Conservation (phyloP, 2,888 invertebrate species). For the Ophion ventricosus region DNA sequence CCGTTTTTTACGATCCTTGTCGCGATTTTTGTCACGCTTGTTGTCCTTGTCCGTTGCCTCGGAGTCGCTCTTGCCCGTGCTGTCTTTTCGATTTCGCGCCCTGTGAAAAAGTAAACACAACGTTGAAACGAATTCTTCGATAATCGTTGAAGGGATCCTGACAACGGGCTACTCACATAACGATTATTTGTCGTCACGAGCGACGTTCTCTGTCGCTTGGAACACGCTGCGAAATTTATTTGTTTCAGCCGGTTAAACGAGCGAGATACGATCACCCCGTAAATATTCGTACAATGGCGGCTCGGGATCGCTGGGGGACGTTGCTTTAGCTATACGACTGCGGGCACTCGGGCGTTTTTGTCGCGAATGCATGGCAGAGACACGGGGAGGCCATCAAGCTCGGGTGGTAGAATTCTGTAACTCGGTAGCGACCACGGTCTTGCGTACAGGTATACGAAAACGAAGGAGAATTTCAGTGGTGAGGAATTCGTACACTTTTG, state of each 20-base stretch:
- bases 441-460: too few relatives aligned
- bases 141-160: background rate
- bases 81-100: slow-evolving; percentile 90
- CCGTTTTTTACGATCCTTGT: slow-evolving; percentile 87
- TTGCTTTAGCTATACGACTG: background rate
- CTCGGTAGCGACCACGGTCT: too few relatives aligned
- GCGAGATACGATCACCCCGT: slow-evolving; percentile 13
- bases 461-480: too few relatives aligned
- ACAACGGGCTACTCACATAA: background rate
- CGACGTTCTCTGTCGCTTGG: background rate
- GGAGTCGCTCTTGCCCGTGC: slow-evolving; percentile 84
- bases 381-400: too few relatives aligned
- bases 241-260: background rate
- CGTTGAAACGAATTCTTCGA: background rate
- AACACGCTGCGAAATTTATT: background rate
- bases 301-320: slow-evolving; percentile 12
- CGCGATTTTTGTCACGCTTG: slow-evolving; percentile 87
- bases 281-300: slow-evolving; percentile 55
- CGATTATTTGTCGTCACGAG: background rate
- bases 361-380: too few relatives aligned
- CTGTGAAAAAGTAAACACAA: slow-evolving; percentile 81
- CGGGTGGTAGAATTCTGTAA: too few relatives aligned
- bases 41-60: slow-evolving; percentile 89
- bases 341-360: background rate
- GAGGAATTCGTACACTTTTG: too few relatives aligned